Conservation (phyloP, 2,113 vertebrate genomes). For the Taxidea taxus region DNA sequence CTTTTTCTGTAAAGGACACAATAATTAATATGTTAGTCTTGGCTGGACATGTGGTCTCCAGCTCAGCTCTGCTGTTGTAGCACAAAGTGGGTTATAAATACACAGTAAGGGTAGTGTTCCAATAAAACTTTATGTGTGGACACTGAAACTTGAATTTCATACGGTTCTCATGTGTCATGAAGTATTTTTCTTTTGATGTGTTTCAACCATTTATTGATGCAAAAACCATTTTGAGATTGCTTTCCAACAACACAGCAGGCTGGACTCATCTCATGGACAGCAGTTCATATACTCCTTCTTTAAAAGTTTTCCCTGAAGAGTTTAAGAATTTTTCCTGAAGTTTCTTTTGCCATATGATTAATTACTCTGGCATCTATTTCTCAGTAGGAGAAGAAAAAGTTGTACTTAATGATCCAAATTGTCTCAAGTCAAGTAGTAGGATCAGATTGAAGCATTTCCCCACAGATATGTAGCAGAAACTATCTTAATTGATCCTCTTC, state of each 20-base stretch:
- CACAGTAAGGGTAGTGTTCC: background rate
- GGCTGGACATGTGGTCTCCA: background rate
- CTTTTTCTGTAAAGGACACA: background rate
- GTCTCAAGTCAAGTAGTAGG: background rate
- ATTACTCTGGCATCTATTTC: slow-evolving; percentile 20
- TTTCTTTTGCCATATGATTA: background rate
- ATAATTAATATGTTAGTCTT: background rate
- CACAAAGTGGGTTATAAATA: background rate
- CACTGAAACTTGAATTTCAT: background rate
- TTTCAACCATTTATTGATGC: background rate
- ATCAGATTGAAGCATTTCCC: background rate
- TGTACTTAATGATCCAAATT: background rate
- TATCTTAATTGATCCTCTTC: background rate
- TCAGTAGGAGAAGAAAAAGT: background rate
- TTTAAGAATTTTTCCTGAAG: background rate
- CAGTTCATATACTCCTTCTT: background rate
- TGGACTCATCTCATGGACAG: background rate
- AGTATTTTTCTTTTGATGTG: background rate
- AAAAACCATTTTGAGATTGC: background rate
- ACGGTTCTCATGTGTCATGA: background rate
- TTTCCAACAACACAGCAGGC: background rate
- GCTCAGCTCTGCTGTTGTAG: background rate
- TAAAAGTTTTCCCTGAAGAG: background rate
- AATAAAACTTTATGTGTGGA: background rate
- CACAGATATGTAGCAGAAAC: background rate